Base-by-base conservation (phyloP, 2,113 vertebrate species). In the Ondatra zibethicus region DNA sequence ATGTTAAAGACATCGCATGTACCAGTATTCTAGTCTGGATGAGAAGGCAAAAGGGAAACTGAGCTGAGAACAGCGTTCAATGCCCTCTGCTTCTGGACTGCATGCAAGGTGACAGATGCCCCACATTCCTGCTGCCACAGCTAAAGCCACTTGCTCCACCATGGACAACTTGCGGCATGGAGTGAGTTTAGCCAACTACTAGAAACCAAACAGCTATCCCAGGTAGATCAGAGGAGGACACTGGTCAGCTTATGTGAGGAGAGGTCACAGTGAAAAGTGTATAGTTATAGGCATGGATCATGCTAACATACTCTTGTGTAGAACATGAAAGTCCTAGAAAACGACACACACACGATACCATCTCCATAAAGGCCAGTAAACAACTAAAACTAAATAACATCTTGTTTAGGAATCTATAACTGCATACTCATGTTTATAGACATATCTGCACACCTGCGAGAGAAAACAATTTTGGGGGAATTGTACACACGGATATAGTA, bases 331-430 rank as follows among this genome's bases (percentile, higher is more conserved):
- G 65, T 77, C 14, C 66, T 39, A 66, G 61, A 93, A 93, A 25
- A 91, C 10, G 33, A 86, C 39, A 91, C 45, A 92, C 17, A 89
- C 76, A 91, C 42, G 70, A 80, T 52, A 70, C 8, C 42, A 5
- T 36, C 68, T 95, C 55, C 9, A 84, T 63, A 92, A 94, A 4
- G 17, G 45, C 58, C 65, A 45, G 27, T 73, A 42, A 84, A 86
- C 66, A 84, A 76, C 58, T n/a, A 85, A 80, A 97, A 66, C 47
- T 17, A 72, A 93, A 81, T 45, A 66, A 73, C 63, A 55, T 84
- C 33, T 76, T 80, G 50, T 73, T 88, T 85, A 96, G 47, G 29
- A 88, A 84, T 36, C 31, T 47, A 45, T 82, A 55, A 27, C 14
- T 66, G 9, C 66, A 63, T 65, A 81, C 0, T 19, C 50, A 66